phyloP scores from a whole-genome alignment of 2,797 vertebrate genomes.

The Megaceryle alcyon region DNA sequence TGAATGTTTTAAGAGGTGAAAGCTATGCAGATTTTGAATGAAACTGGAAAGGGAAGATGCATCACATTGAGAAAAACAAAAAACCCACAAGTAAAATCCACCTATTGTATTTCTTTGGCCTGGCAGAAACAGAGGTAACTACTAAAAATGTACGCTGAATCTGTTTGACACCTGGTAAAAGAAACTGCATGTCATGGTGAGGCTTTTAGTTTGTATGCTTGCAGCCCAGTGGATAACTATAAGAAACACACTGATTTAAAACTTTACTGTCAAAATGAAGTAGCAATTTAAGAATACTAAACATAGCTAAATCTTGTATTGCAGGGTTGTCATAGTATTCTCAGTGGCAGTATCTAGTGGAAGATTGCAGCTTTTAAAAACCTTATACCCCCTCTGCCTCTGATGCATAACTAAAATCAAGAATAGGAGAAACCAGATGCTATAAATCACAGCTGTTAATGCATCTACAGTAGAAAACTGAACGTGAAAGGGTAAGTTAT shows the following conservation, averaged over 20 bases:
- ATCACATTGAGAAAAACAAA: not conserved
- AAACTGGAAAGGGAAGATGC: not conserved
- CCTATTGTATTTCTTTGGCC: not conserved
- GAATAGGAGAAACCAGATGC: not conserved
- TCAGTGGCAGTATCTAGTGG: not conserved
- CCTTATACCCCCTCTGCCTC: not conserved
- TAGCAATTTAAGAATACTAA: not conserved
- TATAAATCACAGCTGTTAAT: not conserved
- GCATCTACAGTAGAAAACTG: not conserved
- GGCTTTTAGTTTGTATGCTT: not conserved
- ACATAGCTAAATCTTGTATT: not conserved
- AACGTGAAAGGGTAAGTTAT: not conserved
- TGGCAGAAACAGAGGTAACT: not conserved
- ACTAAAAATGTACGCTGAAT: not conserved
- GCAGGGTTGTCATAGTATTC: not conserved
- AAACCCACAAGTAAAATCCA: not conserved
- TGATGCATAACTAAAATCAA: not conserved
- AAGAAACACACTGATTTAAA: not conserved
- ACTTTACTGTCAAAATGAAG: not conserved
- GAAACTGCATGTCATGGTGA: not conserved
- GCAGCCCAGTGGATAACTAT: not conserved
- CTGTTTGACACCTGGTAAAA: not conserved
- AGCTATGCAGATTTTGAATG: not conserved
- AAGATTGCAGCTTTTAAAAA: conserved; percentile 30
- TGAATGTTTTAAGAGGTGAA: not conserved